Evolutionary conservation across 2,113 vertebrate species (phyloP).

Genomic region (Thalassarche chlororhynchos): DNA sequence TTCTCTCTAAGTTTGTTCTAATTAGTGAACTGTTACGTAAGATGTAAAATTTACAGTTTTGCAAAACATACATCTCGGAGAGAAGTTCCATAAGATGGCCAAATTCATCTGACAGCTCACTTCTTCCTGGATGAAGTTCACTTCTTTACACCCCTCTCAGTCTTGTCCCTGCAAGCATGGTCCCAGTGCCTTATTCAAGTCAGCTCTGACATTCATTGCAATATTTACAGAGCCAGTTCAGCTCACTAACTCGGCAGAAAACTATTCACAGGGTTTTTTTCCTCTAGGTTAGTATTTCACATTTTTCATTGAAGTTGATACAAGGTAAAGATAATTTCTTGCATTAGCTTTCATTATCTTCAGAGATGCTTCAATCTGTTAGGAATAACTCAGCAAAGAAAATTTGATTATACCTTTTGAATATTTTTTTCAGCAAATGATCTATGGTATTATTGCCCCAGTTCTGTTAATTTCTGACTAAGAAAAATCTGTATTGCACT

Average conservation of each 20-base stretch:
- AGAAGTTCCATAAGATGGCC: not conserved
- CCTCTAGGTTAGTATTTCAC: not conserved
- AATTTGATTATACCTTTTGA: not conserved
- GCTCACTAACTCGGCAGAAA: not conserved
- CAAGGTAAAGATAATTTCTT: not conserved
- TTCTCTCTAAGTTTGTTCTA: not conserved
- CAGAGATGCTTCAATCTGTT: not conserved
- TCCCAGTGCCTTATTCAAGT: not conserved
- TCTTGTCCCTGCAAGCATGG: not conserved
- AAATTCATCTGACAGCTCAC: not conserved
- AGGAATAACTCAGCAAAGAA: not conserved
- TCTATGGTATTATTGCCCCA: not conserved
- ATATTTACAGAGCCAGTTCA: not conserved
- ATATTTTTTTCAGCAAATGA: not conserved
- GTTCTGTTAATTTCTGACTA: not conserved
- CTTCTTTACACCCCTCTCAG: not conserved
- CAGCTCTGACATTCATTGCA: not conserved
- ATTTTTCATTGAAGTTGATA: not conserved
- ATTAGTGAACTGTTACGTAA: not conserved
- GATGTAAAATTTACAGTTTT: not conserved
- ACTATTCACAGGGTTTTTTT: not conserved
- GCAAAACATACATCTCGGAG: not conserved
- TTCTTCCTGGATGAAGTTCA: not conserved
- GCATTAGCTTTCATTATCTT: not conserved
- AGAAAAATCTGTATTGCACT: not conserved